Evolutionary conservation across 2,797 vertebrate genomes (phyloP), one percentile per base, ranked within the genome.

Genomic region (Hafferia zeledoni): DNA sequence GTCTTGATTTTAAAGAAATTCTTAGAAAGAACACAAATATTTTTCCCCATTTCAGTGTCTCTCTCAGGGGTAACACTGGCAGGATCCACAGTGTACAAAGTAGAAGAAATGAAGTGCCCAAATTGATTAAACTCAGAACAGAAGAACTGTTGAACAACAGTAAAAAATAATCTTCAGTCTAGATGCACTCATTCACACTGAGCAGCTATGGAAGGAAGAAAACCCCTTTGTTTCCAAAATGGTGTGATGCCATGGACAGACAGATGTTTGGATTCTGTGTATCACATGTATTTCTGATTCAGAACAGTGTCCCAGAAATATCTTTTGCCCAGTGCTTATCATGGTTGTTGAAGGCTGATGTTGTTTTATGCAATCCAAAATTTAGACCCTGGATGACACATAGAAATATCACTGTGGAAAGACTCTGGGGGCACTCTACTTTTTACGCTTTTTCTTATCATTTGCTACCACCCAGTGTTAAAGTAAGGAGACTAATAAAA

Each of bases 241-340:
- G 1, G 1, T n/a, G 13, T 12, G 14, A 53, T 82, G 56, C 6
- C 35, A 13, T 6, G 5, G 37, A 15, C 19, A 69, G 28, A 7
- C 12, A 59, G 25, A 43, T 16, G 2, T 61, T 61, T 89, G 27
- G 11, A 17, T 13, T 59, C 31, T 82, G 13, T 14, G 4, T 17
- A 47, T 52, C 5, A 41, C 5, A 30, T 15, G 3, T 16, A 55
- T 33, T 65, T 59, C 76, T 43, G 4, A 57, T 80, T 74, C 39
- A 76, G 33, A 65, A 50, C 2, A 61, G 10, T 25, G 5, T 43
- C 82, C 35, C 2, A 2, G 13, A 0, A 1, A 11, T 31, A 18
- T 8, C 8, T 63, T 64, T 76, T 61, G 7, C 7, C 33, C 17
- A 13, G 5, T 41, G 84, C 11, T n/a, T 69, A 35, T 28, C 24